These are phyloP conservation scores for Drosophila burlai DNA, from an alignment of 1,140 invertebrate genomes.

Conservation along the genomic window DNA sequence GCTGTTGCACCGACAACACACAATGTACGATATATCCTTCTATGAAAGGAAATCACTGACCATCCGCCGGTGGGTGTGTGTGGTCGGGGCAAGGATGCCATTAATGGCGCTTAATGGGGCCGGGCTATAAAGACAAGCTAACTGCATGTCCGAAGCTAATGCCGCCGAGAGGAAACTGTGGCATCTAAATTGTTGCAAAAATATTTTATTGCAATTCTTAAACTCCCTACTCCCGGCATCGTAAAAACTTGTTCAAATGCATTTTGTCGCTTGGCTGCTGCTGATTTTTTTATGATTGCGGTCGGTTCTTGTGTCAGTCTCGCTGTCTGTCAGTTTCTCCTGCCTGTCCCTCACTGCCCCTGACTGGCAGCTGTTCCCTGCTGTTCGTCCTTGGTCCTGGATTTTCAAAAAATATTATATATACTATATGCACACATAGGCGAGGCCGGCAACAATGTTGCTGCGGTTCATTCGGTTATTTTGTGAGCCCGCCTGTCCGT, in stretches of 20 bases:
- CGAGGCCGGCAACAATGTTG: constrained; percentile 50
- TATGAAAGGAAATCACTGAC: constrained; percentile 57
- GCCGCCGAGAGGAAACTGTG: constrained; percentile 45
- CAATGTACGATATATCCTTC: constrained; percentile 40
- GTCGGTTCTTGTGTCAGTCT: constrained; percentile 19
- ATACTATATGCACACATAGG: constrained; percentile 14
- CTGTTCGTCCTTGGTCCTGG: constrained; percentile 25
- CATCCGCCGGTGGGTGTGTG: constrained; percentile 16
- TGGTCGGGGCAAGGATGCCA: constrained; percentile 34
- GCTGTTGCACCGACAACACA: constrained; percentile 31
- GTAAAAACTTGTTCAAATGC: constrained; percentile 75
- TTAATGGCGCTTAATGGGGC: constrained; percentile 74
- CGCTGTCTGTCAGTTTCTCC: constrained; percentile 6
- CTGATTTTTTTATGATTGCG: constrained; percentile 76
- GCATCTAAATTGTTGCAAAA: constrained; percentile 79
- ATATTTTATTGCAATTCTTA: constrained; percentile 76
- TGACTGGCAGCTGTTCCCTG: constrained; percentile 55
- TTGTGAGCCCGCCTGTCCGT: not conserved
- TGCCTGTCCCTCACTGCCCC: constrained; percentile 7
- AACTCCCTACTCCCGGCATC: constrained; percentile 25
- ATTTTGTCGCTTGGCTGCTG: constrained; percentile 73
- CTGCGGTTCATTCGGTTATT: constrained; percentile 46
- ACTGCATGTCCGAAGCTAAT: constrained; percentile 64
- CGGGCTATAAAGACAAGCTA: constrained; percentile 61
- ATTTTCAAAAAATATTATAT: constrained; percentile 6